phyloP scores from a whole-genome alignment of 2,888 invertebrate genomes.

The Spisula subtruncata region DNA sequence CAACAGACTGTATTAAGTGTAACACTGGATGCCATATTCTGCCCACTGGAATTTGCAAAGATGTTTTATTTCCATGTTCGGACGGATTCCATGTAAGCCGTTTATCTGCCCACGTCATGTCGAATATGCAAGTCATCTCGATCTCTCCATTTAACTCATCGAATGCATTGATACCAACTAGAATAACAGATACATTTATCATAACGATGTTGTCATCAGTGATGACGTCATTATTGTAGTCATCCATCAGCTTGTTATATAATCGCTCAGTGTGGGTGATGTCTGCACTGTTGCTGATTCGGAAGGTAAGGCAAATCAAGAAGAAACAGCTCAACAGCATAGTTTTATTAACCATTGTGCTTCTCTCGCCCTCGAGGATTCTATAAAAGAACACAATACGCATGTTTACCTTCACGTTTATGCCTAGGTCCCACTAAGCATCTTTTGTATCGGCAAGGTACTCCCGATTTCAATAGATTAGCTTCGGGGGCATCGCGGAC shows the following conservation, averaged over 20 bases:
- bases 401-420: too few relatives aligned
- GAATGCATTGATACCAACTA: slow-evolving; percentile 55
- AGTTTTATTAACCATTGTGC: too few relatives aligned
- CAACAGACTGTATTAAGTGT: slow-evolving; percentile 43
- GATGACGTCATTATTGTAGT: slow-evolving; percentile 38
- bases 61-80: slow-evolving; percentile 37
- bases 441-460: too few relatives aligned
- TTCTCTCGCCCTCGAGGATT: too few relatives aligned
- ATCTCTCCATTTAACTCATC: slow-evolving; percentile 58
- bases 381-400: too few relatives aligned
- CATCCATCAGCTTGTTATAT: slow-evolving; percentile 32
- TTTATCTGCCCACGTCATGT: slow-evolving; percentile 42
- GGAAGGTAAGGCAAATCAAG: too few relatives aligned
- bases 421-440: too few relatives aligned
- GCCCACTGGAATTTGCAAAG: slow-evolving; percentile 21
- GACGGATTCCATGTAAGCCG: slow-evolving; percentile 52
- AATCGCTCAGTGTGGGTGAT: slow-evolving; percentile 20
- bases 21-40: slow-evolving; percentile 59
- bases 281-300: too few relatives aligned
- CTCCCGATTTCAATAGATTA: too few relatives aligned
- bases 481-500: too few relatives aligned
- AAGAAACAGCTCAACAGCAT: too few relatives aligned
- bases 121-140: slow-evolving; percentile 24
- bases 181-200: not conserved
- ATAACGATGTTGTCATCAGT: slow-evolving; percentile 34